A percentile compares a stretch with the other conserved stretches of the same genome.
Conservation (phyloP, 2,113 vertebrate species). For the Cebidichthys violaceus region DNA sequence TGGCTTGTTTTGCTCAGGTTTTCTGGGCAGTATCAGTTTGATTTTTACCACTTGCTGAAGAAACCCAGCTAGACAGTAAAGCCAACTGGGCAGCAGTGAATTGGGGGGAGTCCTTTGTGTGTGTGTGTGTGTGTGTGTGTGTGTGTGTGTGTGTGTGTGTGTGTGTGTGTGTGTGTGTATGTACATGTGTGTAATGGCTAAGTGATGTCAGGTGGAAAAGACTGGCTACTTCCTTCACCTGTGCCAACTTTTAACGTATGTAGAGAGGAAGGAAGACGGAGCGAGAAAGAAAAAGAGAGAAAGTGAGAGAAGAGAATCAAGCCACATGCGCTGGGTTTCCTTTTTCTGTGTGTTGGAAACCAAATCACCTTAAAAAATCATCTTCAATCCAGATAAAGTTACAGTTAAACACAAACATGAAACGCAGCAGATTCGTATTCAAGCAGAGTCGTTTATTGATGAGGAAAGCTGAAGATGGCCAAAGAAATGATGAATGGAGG, state of each 20-base stretch:
- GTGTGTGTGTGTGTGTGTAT: slow-evolving; percentile 1
- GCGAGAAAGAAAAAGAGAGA: slow-evolving; percentile 13
- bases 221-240: slow-evolving; percentile 72
- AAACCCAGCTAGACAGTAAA: slow-evolving; percentile 51
- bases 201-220: slow-evolving; percentile 80
- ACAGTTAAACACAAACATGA: not conserved
- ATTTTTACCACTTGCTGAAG: slow-evolving; percentile 45
- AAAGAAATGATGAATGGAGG: slow-evolving; percentile 25
- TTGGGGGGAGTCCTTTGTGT: slow-evolving; percentile 18
- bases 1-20: slow-evolving; percentile 10
- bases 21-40: slow-evolving; percentile 57
- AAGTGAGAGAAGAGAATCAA: slow-evolving; percentile 23
- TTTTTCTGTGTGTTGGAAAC: slow-evolving; percentile 10
- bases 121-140: slow-evolving; percentile 4
- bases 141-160: not conserved
- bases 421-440: not conserved
- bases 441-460: not conserved
- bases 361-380: not conserved
- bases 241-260: slow-evolving; percentile 64
- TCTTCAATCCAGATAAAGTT: not conserved
- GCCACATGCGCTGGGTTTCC: slow-evolving; percentile 43
- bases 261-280: slow-evolving; percentile 61
- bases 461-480: not conserved
- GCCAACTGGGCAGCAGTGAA: slow-evolving; percentile 15
- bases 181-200: slow-evolving; percentile 17